Evolutionary conservation across 35 echinoderm and acorn worm species (phyloP), one percentile per base, ranked within the genome.

Genomic region (Anneissia japonica): DNA sequence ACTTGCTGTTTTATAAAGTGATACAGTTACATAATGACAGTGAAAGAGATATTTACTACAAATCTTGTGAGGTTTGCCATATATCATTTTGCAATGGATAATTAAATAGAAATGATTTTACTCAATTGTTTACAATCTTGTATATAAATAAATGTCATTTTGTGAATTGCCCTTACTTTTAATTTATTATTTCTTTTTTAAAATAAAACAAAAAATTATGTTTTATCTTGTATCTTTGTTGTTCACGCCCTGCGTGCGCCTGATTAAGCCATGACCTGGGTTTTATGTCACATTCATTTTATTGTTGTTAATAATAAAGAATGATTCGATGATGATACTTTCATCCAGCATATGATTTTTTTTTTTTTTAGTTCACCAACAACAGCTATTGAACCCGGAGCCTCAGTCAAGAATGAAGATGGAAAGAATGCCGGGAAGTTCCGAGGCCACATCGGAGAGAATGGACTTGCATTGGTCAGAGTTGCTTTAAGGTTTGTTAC

Each of bases 351-450:
- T 64, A 12, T 9, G 0, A 31, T 35, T 3, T 13, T 34, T 32
- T 78, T 35, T 34, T 78, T 13, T 78, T 31, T 33, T 13, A 78
- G 36, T 31, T 35, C 12, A 34, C 4, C 36, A 34, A 7, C 23
- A 17, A 26, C 33, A 31, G 6, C 17, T 34, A 84, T 86, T 31
- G 31, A 46, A 76, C 7, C 6, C 17, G 84, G 84, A 37, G 34
- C 12, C 6, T 34, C 84, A 19, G 74, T 86, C 0, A 34, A 9
- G 35, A 86, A 33, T 73, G 82, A 78, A 43, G 83, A 91, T 36
- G 89, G 89, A 34, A 85, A 76, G 32, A 91, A 86, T 79, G 83
- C 89, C 37, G 89, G 89, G 29, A 91, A 91, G 35, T 86, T 91
- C 40, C 45, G 74, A 55, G 75, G 82, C 43, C 89, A 91, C 9